A percentile compares a stretch with the other conserved stretches of the same genome.
Conservation (phyloP, 1,140 invertebrate species). For the Thalassaphorura encarpata region DNA sequence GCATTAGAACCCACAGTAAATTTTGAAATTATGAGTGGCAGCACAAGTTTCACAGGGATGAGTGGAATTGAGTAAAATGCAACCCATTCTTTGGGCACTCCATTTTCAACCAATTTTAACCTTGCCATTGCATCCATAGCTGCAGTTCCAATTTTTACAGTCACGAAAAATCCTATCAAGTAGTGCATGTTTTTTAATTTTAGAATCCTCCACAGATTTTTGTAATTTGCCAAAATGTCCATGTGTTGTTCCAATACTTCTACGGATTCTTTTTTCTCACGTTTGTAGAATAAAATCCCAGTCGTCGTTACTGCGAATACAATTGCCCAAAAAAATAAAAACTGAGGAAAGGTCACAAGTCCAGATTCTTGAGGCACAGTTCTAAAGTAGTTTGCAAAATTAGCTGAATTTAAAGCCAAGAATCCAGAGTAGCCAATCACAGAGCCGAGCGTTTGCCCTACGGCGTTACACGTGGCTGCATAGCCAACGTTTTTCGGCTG, state of each 20-base stretch:
- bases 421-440: constrained; percentile 97
- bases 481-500: constrained; percentile 96
- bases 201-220: constrained; percentile 70
- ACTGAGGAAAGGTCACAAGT: constrained; percentile 72
- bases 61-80: neutral
- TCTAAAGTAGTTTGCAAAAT: constrained; percentile 89
- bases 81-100: neutral
- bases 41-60: neutral
- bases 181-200: constrained; percentile 67
- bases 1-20: neutral
- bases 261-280: constrained; percentile 53
- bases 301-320: constrained; percentile 85
- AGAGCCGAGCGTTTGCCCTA: constrained; percentile 96
- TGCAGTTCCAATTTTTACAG: constrained; percentile 40
- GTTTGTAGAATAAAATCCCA: constrained; percentile 78
- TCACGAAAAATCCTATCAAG: constrained; percentile 71
- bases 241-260: constrained; percentile 35
- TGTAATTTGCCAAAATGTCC: constrained; percentile 70
- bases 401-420: constrained; percentile 89
- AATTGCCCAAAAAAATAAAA: constrained; percentile 91
- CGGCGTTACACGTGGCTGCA: constrained; percentile 96
- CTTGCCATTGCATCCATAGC: neutral
- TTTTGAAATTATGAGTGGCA: neutral
- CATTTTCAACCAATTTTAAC: neutral
- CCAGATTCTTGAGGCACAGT: constrained; percentile 53